A percentile compares a stretch with the other conserved stretches of the same genome.
phyloP scores from a whole-genome alignment of 23 tunicate species.

The Phallusia fumigata region DNA sequence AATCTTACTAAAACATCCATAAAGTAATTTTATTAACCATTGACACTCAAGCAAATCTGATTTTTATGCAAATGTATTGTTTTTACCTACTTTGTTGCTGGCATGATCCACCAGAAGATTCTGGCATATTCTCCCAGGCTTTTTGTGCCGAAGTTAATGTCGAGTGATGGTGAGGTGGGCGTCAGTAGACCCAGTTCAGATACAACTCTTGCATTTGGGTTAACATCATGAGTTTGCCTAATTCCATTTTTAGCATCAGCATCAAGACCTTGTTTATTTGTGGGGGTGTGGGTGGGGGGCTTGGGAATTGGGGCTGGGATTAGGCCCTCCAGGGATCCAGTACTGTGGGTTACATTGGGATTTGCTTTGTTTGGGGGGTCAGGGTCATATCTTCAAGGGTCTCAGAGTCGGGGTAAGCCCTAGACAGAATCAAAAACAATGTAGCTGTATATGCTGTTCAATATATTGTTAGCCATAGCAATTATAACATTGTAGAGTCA shows the following conservation, averaged over 20 bases:
- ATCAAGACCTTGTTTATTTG: constrained; percentile 27
- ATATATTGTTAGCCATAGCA: not conserved
- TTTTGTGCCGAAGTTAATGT: constrained; percentile 67
- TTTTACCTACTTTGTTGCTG: constrained; percentile 21
- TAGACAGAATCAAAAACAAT: constrained; percentile 48
- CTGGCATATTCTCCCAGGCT: constrained; percentile 83
- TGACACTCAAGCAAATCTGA: too few relatives aligned
- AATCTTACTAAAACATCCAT: too few relatives aligned
- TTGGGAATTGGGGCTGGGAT: constrained; percentile 66
- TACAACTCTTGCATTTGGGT: constrained; percentile 28
- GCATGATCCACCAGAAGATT: constrained; percentile 21
- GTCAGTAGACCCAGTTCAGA: constrained; percentile 55
- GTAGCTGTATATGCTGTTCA: constrained; percentile 46
- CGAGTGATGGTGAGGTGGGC: constrained; percentile 82
- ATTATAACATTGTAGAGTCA: not conserved
- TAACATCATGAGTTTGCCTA: constrained; percentile 40
- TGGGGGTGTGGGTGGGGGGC: constrained; percentile 44
- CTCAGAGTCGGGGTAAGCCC: constrained; percentile 59
- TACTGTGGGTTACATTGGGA: constrained; percentile 30
- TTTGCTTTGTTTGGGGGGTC: constrained; percentile 48
- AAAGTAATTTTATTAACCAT: too few relatives aligned
- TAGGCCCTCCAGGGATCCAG: constrained; percentile 37
- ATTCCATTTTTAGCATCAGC: constrained; percentile 24
- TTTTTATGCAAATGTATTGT: not conserved
- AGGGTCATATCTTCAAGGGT: constrained; percentile 60